A percentile compares a stretch with the other conserved stretches of the same genome.
These are phyloP conservation scores for Gastrophryne carolinensis DNA, from an alignment of 2,797 vertebrate species.

Conservation along the genomic window DNA sequence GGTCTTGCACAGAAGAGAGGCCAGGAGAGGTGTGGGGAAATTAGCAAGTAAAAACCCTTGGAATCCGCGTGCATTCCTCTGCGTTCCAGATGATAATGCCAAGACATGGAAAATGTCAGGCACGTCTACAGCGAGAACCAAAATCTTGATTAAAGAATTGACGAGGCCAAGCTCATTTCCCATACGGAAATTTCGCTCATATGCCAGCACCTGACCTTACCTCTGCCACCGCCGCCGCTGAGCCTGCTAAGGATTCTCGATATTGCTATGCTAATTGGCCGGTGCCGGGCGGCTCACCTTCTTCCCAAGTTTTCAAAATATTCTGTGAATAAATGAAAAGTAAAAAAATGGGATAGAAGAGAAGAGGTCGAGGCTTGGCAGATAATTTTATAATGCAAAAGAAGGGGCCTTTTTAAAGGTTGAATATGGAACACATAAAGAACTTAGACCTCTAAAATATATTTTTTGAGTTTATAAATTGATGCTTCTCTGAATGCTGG, in stretches of 20 bases:
- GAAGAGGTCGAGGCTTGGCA: not conserved
- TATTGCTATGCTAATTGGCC: slow-evolving; percentile 36
- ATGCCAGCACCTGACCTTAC: slow-evolving; percentile 32
- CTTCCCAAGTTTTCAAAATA: slow-evolving; percentile 21
- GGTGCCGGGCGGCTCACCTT: not conserved
- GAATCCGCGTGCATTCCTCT: slow-evolving; percentile 1
- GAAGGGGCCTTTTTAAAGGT: too few relatives aligned
- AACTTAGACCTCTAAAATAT: too few relatives aligned
- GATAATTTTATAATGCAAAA: not conserved
- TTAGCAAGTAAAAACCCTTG: slow-evolving; percentile 34
- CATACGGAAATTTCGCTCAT: slow-evolving; percentile 19
- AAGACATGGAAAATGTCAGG: slow-evolving; percentile 41
- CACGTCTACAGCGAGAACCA: slow-evolving; percentile 15
- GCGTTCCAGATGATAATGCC: slow-evolving; percentile 41
- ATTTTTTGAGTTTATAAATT: too few relatives aligned
- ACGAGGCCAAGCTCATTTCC: slow-evolving; percentile 31
- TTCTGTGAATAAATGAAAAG: slow-evolving; percentile 2
- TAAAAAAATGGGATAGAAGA: not conserved
- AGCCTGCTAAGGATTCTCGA: not conserved
- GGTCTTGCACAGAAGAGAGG: slow-evolving; percentile 5
- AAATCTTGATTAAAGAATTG: slow-evolving; percentile 37
- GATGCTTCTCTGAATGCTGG: too few relatives aligned
- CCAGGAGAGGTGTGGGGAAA: slow-evolving; percentile 29
- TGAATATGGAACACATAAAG: too few relatives aligned
- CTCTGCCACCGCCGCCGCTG: not conserved